Base-by-base conservation (phyloP, 2,797 vertebrate genomes). In the Esox masquinongy region DNA sequence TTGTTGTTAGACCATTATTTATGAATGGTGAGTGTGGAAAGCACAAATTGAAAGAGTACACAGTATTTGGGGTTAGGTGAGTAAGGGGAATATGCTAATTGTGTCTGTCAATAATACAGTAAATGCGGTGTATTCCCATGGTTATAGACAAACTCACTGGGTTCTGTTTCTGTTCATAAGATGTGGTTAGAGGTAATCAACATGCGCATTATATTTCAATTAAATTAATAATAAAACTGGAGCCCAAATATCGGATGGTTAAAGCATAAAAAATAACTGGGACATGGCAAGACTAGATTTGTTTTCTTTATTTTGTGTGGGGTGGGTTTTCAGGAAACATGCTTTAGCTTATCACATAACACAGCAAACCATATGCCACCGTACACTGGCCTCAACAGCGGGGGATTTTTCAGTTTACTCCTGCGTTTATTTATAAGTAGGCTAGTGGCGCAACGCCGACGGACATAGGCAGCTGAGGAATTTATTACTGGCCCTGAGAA, bases 371-470 rank as follows among this genome's bases (percentile, higher is more conserved):
- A 71, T 61, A 61, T 9, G 56, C 70, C 24, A 50, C 16, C n/a
- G 47, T 66, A 56, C 70, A 63, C n/a, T 59, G 78, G 71, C 36
- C 50, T 84, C 53, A 70, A 36, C 76, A 50, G 47, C 29, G 71
- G 84, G 83, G 83, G 82, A 74, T 84, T 87, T 87, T 85, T 75
- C 85, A 86, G 59, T 79, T 86, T 76, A 84, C 74, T 75, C 74
- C 72, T 0, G 8, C 50, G 70, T 87, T 83, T 91, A 90, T 88
- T 89, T 87, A 87, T 89, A 89, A 78, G 78, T 69, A 51, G 29
- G 29, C 29, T 31, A 31, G 70, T 50, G 22, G 15, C 64, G 15
- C 64, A 66, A 66, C 26, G 29, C 71, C 83, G 76, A 79, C 79
- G 80, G 63, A 72, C 9, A 49, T 74, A 83, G 74, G 70, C 88